Evolutionary conservation across 92 coral and sea anemone species (phyloP), one percentile per base, ranked within the genome.

Genomic region (Phenganax stokvisi): DNA sequence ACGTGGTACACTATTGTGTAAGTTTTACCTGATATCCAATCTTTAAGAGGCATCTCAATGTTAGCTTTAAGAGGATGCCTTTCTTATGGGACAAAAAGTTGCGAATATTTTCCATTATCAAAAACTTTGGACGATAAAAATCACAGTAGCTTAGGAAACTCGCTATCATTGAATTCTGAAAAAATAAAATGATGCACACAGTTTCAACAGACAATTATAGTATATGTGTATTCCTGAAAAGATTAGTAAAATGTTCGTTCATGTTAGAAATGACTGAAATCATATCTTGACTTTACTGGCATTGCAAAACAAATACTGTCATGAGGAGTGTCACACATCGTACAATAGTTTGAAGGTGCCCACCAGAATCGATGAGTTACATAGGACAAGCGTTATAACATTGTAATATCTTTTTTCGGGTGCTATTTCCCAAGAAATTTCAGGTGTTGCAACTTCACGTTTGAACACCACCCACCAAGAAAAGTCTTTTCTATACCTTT

Each of bases 21-120:
- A 20, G 25, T 20, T 20, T 20, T 20, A 20, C 25, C 25, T 20
- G 25, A 20, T 20, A 20, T 20, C 25, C 25, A 96, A 93, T 91
- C 67, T 87, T 85, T 13, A 93, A 85, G 17, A 93, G 79, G 27
- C 96, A 89, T 27, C 93, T 87, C 37, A 93, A 75, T 0, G 97
- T 93, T 9, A 93, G 72, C 16, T 78, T 78, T 17, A 78, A 67
- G 0, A 78, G 58, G 57, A 78, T 44, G 55, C 72, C 63, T 9
- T 55, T 63, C 29, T 61, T 62, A 55, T 4, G 15, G 1, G 57
- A 59, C 1, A 78, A 51, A 59, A 78, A 78, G 28, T 29, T 78
- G 3, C 56, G 51, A 4, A 78, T 72, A 51, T 78, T 78, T 52
- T 78, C 82, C 70, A 78, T 13, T 7, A 78, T 47, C 20, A 78